A percentile compares a stretch with the other conserved stretches of the same genome.
Evolutionary conservation across 1,140 invertebrate genomes (phyloP).

Genomic region (Pseudomyrmex pallidus): DNA sequence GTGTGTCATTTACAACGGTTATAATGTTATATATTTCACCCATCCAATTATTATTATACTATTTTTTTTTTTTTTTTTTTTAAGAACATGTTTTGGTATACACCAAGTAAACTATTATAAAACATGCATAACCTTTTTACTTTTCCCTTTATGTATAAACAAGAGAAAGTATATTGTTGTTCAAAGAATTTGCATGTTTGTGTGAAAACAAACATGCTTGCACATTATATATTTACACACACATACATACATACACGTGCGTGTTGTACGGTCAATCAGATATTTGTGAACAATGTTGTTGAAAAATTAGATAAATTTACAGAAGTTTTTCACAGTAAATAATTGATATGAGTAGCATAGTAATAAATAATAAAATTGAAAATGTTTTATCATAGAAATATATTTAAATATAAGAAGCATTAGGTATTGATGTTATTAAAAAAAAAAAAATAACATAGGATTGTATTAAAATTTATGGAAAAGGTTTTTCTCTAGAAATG

Average conservation of each 20-base stretch:
- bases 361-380: background rate
- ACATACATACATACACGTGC: too few species aligned
- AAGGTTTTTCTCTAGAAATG: background rate
- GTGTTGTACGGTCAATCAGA: background rate
- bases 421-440: background rate
- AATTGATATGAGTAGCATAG: background rate
- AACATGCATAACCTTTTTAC: conserved; percentile 11
- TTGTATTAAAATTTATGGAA: background rate
- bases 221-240: conserved; percentile 10
- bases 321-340: background rate
- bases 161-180: conserved; percentile 4
- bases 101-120: too few species aligned
- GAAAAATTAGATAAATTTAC: background rate
- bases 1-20: too few species aligned
- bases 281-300: background rate
- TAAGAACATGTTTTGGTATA: too few species aligned
- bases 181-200: conserved; percentile 32
- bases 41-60: too few species aligned
- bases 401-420: too few species aligned
- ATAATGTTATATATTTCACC: too few species aligned
- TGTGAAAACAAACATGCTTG: conserved; percentile 20
- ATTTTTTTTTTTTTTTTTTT: too few species aligned
- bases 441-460: conserved; percentile 7
- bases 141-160: conserved; percentile 13
- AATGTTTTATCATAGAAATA: too few species aligned